These are phyloP conservation scores for Conistra vaccinii DNA, from an alignment of 2,888 invertebrate species.

Conservation along the genomic window DNA sequence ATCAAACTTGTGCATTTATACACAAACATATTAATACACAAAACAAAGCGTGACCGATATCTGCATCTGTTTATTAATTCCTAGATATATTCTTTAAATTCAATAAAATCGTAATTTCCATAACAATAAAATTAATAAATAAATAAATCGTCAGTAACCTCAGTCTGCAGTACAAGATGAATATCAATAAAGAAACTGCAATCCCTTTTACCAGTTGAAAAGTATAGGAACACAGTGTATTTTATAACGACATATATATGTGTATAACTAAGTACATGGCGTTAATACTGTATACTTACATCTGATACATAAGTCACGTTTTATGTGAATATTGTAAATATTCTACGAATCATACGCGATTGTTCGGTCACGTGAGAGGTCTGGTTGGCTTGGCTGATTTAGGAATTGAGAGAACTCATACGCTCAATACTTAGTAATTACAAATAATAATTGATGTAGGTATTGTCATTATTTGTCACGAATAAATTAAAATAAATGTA, in stretches of 20 bases:
- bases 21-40: not conserved
- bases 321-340: slow-evolving; percentile 74
- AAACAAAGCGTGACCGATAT: slow-evolving; percentile 32
- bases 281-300: slow-evolving; percentile 60
- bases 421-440: slow-evolving; percentile 86
- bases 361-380: slow-evolving; percentile 71
- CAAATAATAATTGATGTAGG: slow-evolving; percentile 79
- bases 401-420: slow-evolving; percentile 89
- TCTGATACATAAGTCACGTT: slow-evolving; percentile 63
- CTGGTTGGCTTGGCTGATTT: slow-evolving; percentile 85
- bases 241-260: slow-evolving; percentile 55
- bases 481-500: slow-evolving; percentile 86
- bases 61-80: slow-evolving; percentile 6
- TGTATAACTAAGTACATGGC: slow-evolving; percentile 57
- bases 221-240: slow-evolving; percentile 65
- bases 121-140: slow-evolving; percentile 3
- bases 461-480: slow-evolving; percentile 87
- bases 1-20: not conserved
- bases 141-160: slow-evolving; percentile 31
- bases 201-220: slow-evolving; percentile 52
- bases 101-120: not conserved
- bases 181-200: slow-evolving; percentile 35
- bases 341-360: slow-evolving; percentile 71
- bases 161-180: slow-evolving; percentile 49
- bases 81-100: not conserved